Percentiles rank a stretch among this genome's conserved stretches.
Evolutionary conservation across 2,888 invertebrate species (phyloP).

Genomic region (Balanococcus diminutus): DNA sequence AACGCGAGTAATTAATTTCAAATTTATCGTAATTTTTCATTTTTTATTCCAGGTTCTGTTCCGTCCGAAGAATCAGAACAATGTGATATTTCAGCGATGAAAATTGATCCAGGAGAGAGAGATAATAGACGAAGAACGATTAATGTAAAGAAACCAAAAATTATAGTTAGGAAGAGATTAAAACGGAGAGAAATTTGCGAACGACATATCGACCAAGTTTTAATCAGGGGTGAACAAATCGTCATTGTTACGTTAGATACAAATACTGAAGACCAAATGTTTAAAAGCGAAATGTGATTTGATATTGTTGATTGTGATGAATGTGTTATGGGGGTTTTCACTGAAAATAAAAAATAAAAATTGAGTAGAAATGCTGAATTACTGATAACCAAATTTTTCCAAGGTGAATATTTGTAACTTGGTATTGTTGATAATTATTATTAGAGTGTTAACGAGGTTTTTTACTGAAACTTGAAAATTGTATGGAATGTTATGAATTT

Average conservation of each 20-base stretch:
- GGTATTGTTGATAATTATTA: too few species aligned
- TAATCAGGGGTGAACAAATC: constrained; percentile 80
- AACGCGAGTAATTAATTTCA: too few species aligned
- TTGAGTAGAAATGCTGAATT: too few species aligned
- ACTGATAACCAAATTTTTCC: too few species aligned
- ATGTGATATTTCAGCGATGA: neutral
- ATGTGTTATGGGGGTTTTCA: too few species aligned
- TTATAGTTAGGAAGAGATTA: constrained; percentile 66
- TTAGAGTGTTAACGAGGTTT: too few species aligned
- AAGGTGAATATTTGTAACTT: too few species aligned
- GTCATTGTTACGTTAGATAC: constrained; percentile 64
- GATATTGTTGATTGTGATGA: too few species aligned
- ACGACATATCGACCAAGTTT: constrained; percentile 71
- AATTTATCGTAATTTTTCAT: neutral
- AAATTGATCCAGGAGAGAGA: neutral
- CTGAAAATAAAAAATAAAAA: too few species aligned
- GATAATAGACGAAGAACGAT: neutral
- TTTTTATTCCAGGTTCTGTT: constrained; percentile 10
- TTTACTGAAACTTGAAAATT: too few species aligned
- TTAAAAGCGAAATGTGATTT: neutral
- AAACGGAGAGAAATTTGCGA: constrained; percentile 72
- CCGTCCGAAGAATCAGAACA: neutral
- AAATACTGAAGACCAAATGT: neutral
- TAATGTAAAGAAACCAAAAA: neutral
- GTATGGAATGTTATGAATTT: too few species aligned